Evolutionary conservation across 2,113 vertebrate genomes (phyloP), one percentile per base, ranked within the genome.

Genomic region (Cavia aperea): DNA sequence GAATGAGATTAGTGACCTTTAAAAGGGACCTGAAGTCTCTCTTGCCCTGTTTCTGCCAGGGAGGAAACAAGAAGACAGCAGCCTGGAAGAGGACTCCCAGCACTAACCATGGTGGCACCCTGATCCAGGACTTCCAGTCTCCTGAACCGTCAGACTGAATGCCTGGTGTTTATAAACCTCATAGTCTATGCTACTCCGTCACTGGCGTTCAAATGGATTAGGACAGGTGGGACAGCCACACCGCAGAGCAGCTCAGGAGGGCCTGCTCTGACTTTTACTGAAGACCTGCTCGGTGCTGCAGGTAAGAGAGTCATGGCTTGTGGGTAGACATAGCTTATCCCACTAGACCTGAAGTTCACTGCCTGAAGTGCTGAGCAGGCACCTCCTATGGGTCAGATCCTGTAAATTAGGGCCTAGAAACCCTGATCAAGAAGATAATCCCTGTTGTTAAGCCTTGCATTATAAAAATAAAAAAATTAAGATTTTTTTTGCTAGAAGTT

Each of bases 401-500:
- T 75, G 0, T 56, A n/a, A 88, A 82, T 15, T 68, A 77, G 54
- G 66, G 62, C 72, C 24, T 63, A 7, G 23, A 60, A 83, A 66
- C 43, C 16, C 3, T 15, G 54, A 43, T n/a, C 62, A 46, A 16
- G 56, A 86, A 94, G 49, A 86, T 15, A 89, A 46, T 12, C 16
- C 36, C 43, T 56, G 73, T n/a, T n/a, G 85, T 62, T 43, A 85
- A 72, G 49, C 9, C 36, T 62, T 29, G 7, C 31, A 77, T 16
- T 18, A 43, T 21, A 43, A 65, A 93, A 63, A 66, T 24, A n/a
- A 39, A 24, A 65, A 18, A 77, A n/a, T 49, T 79, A 65, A 77
- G 33, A 81, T 93, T 87, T 93, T 93, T 84, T n/a, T 33, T 43
- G 56, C 60, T 43, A 82, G 66, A 88, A 75, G 49, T 89, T 46